A percentile compares a stretch with the other conserved stretches of the same genome.
Conservation (phyloP, 2,113 vertebrate species). For the Bufo gargarizans region DNA sequence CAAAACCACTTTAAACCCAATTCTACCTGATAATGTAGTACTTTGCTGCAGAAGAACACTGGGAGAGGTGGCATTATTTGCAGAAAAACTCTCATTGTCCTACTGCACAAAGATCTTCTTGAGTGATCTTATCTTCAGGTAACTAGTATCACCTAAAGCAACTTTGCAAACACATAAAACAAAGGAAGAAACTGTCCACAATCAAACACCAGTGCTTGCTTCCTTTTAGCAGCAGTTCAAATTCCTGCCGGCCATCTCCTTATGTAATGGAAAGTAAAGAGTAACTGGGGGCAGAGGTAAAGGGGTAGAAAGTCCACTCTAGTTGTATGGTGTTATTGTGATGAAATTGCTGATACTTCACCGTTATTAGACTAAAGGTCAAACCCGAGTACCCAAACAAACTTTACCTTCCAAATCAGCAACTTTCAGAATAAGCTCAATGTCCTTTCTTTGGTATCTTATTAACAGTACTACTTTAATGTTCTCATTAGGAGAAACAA, state of each 20-base stretch:
- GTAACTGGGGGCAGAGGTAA: background rate
- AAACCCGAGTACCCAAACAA: background rate
- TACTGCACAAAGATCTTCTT: too few species aligned
- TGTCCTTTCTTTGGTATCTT: background rate
- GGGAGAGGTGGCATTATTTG: too few species aligned
- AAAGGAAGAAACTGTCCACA: background rate
- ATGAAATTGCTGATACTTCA: background rate
- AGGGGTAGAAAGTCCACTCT: background rate
- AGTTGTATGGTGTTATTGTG: background rate
- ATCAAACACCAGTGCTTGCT: background rate
- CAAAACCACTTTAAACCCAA: too few species aligned
- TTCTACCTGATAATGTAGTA: too few species aligned
- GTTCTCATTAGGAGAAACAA: too few species aligned
- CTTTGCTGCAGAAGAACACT: too few species aligned
- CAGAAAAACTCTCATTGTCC: too few species aligned
- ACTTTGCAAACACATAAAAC: too few species aligned
- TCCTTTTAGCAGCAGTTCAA: background rate
- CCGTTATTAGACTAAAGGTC: background rate
- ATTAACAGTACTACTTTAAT: background rate
- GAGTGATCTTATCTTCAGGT: too few species aligned
- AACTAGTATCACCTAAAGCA: too few species aligned
- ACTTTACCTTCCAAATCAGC: constrained; percentile 7
- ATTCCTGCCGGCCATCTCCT: background rate
- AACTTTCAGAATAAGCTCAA: background rate
- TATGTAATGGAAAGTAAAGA: background rate